phyloP scores from a whole-genome alignment of 2,888 invertebrate species.

The Mayetiola destructor region DNA sequence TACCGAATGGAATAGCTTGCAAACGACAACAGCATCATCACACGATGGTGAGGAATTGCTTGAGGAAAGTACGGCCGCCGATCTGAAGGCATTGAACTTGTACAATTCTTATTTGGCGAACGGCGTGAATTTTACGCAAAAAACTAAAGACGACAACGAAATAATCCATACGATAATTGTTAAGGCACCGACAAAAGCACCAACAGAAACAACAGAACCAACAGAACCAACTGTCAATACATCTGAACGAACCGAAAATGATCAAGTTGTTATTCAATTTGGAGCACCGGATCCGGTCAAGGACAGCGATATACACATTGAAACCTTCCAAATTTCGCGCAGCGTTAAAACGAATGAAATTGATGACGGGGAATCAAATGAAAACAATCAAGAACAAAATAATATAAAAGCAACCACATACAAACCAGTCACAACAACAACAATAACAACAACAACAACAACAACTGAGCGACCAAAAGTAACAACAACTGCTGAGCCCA shows the following conservation, averaged over 20 bases:
- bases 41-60: slow-evolving; percentile 36
- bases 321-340: slow-evolving; percentile 31
- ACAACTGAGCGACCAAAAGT: not conserved
- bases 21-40: slow-evolving; percentile 23
- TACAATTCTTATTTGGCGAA: slow-evolving; percentile 44
- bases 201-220: slow-evolving; percentile 15
- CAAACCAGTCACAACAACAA: slow-evolving; percentile 15
- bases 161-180: slow-evolving; percentile 35
- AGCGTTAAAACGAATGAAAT: slow-evolving; percentile 33
- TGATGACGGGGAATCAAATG: slow-evolving; percentile 23
- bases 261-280: slow-evolving; percentile 35
- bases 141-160: slow-evolving; percentile 15
- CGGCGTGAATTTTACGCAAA: slow-evolving; percentile 3
- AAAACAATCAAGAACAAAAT: slow-evolving; percentile 22
- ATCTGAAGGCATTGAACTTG: slow-evolving; percentile 38
- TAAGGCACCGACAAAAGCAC: slow-evolving; percentile 16
- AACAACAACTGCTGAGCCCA: slow-evolving; percentile 37
- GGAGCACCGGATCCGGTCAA: slow-evolving; percentile 35
- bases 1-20: slow-evolving; percentile 26
- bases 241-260: slow-evolving; percentile 30
- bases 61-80: slow-evolving; percentile 34
- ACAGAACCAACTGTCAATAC: no score
- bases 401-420: slow-evolving; percentile 26
- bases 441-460: not conserved
- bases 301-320: slow-evolving; percentile 36